Evolutionary conservation across 2,113 vertebrate genomes (phyloP).

Genomic region (Ahaetulla prasina): DNA sequence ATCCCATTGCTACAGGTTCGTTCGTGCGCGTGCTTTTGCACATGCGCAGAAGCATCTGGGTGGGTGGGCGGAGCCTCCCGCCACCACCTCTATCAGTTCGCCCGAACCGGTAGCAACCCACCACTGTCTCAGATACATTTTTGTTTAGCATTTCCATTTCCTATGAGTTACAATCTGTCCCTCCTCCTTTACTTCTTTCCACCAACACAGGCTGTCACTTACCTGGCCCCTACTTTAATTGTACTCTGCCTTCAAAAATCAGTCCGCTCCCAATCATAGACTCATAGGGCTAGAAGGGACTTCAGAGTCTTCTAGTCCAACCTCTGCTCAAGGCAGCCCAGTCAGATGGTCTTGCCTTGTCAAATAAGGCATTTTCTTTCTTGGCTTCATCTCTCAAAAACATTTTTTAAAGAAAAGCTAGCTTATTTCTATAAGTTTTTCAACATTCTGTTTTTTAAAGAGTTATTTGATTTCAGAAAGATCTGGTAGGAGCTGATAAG

Average conservation of each 20-base stretch:
- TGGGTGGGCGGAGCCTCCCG: too few species aligned
- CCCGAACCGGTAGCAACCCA: too few species aligned
- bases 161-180: neutral
- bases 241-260: neutral
- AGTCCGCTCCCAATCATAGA: neutral
- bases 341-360: neutral
- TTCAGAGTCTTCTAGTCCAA: neutral
- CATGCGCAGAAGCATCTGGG: too few species aligned
- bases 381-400: neutral
- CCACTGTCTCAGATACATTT: neutral
- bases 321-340: neutral
- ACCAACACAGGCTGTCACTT: neutral
- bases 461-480: neutral
- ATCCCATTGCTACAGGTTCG: too few species aligned
- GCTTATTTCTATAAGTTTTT: neutral
- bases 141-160: neutral
- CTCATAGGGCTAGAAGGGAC: too few species aligned
- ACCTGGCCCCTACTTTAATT: neutral
- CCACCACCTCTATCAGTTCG: too few species aligned
- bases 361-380: neutral
- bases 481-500: neutral
- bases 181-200: neutral
- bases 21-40: too few species aligned
- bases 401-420: neutral
- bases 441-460: neutral